Evolutionary conservation across 2,113 vertebrate species (phyloP).

Genomic region (Corythaixoides concolor): DNA sequence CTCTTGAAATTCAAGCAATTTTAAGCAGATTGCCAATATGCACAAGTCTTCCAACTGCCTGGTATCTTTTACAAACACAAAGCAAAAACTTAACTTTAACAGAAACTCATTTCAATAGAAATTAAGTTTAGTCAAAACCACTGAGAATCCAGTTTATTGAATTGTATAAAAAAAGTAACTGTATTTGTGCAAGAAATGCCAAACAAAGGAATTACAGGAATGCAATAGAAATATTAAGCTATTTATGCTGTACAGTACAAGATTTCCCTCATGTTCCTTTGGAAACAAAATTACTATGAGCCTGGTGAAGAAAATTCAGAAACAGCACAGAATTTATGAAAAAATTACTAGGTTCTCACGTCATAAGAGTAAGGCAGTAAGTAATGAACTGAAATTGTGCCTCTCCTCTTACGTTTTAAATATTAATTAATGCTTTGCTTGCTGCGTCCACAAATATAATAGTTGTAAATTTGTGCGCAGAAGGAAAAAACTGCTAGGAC

Average conservation of each 20-base stretch:
- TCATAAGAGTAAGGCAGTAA: background rate
- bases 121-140: background rate
- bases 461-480: background rate
- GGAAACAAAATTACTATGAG: background rate
- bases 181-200: background rate
- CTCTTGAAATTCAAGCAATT: background rate
- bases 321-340: background rate
- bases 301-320: background rate
- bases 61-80: background rate
- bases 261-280: background rate
- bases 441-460: background rate
- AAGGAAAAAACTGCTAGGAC: background rate
- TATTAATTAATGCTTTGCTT: background rate
- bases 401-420: background rate
- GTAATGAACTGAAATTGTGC: background rate
- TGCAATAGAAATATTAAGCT: background rate
- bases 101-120: background rate
- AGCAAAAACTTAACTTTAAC: background rate
- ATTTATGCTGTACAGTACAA: background rate
- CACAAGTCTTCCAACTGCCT: background rate
- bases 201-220: background rate
- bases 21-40: background rate
- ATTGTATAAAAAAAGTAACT: background rate
- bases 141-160: background rate
- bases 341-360: background rate